A percentile compares a stretch with the other conserved stretches of the same genome.
These are phyloP conservation scores for Caenorhabditis virilis DNA, from an alignment of 2,888 invertebrate species.

Conservation along the genomic window DNA sequence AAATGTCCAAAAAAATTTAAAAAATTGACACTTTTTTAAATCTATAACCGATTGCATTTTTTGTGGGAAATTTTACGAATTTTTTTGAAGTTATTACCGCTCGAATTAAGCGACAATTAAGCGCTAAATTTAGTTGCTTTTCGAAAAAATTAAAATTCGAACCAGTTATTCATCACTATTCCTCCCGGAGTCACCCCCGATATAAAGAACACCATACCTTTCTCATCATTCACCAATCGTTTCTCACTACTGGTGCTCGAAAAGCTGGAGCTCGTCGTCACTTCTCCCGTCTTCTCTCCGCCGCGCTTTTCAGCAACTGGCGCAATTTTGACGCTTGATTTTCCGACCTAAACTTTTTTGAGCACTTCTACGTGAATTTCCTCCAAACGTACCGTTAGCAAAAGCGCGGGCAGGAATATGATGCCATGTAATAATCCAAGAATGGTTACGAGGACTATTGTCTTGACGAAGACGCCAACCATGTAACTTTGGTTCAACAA, in stretches of 20 bases:
- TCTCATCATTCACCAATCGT: constrained; percentile 13
- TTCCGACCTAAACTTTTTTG: constrained; percentile 19
- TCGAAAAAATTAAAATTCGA: no score
- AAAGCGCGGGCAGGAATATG: constrained; percentile 53
- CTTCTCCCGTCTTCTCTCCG: constrained; percentile 12
- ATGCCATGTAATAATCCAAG: constrained; percentile 57
- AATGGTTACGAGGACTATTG: constrained; percentile 49
- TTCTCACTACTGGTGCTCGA: constrained; percentile 22
- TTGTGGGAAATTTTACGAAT: no score
- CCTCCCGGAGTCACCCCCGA: no score
- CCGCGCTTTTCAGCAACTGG: no score
- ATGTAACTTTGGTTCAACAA: constrained; percentile 52
- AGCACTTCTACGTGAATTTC: not conserved
- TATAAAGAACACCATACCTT: no score
- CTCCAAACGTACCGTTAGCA: constrained; percentile 19
- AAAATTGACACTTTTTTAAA: no score
- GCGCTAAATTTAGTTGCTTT: no score
- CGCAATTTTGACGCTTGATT: not conserved
- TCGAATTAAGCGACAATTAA: no score
- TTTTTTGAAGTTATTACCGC: no score
- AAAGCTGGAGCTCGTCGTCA: constrained; percentile 24
- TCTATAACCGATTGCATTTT: no score
- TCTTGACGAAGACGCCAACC: constrained; percentile 56
- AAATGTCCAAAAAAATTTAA: no score
- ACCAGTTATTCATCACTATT: no score